Base-by-base conservation (phyloP, 2,888 invertebrate genomes). In the Andrena flavipes region DNA sequence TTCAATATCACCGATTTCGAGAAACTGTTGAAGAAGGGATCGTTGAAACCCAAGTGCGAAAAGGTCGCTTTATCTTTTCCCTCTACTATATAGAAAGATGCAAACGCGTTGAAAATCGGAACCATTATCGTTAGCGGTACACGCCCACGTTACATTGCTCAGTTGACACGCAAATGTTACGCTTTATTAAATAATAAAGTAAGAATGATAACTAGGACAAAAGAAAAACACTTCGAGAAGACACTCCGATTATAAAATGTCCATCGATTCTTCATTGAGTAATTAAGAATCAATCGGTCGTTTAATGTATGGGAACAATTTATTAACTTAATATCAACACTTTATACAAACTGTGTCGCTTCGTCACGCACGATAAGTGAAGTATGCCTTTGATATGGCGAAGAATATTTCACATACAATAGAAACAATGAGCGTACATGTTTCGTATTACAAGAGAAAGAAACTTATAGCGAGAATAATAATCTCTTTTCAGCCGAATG, bases 331-430 rank as follows among this genome's bases (percentile, higher is more conserved):
- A 88, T 86, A 87, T 87, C 84, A 88, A 87, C 84, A 87, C 79
- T 87, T 87, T 87, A 88, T 87, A 87, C 88, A 88, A 88, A 88
- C 88, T 87, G 88, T 87, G 82, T 87, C 87, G 82, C 84, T 87
- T 88, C 71, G 77, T 87, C 77, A 84, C 76, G 77, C 87, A 87
- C 80, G 84, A 87, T 84, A 88, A 87, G 82, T 84, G 82, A 87
- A 86, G 51, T 75, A 77, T 77, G 84, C 80, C 77, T 78, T 76
- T 80, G 88, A 83, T 78, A 84, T 74, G 80, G 80, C 78, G 62
- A 71, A 83, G 80, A 85, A 77, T 80, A 77, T 68, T 70, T 83
- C 86, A 83, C 85, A 83, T 87, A 85, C 74, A 85, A 69, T 87
- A 75, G 87, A 87, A 87, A 87, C 68, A 86, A 84, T 83, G 63